Evolutionary conservation across 2,797 vertebrate species (phyloP), one percentile per base, ranked within the genome.

Genomic region (Girardinus metallicus): DNA sequence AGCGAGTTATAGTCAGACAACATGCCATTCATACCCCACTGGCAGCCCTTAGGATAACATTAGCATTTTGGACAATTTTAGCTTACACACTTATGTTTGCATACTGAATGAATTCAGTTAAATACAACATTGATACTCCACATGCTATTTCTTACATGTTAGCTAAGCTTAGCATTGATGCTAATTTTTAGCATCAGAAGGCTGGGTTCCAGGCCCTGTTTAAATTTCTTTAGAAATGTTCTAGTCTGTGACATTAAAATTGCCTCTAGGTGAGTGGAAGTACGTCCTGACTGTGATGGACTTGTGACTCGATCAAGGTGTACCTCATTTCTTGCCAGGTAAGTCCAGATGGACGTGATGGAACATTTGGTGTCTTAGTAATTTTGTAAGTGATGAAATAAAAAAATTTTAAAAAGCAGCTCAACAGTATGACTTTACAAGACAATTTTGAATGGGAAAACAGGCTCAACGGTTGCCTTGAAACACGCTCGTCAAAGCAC

Each of bases 381-480:
- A 39, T 5, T 66, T 66, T 66, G 64, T 66, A 23, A 66, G 64
- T 4, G 34, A 11, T 23, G 8, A 39, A 39, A 66, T 9, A n/a
- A 6, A 5, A n/a, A 49, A 93, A 80, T 6, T 0, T 0, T 5
- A 23, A 51, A 51, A 51, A 9, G 49, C 18, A 51, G 86, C 93
- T 85, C 74, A 92, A 90, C 95, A 51, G 23, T 23, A 18, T 43
- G 23, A 64, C 10, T 66, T 23, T 16, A 1, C 29, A 44, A 68
- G 10, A 34, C 3, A 23, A 39, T 21, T 29, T 39, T 46, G 31
- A 34, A 15, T 12, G 57, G 76, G 34, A 7, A 72, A 41, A 82
- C 41, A 83, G n/a, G 46, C 39, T 73, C 4, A 68, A 70, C 49
- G 8, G 26, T 75, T 31, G 5, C 47, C 9, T 55, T 29, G 23